These are phyloP conservation scores for Pelosia muscerda DNA, from an alignment of 2,888 invertebrate species.

Conservation along the genomic window DNA sequence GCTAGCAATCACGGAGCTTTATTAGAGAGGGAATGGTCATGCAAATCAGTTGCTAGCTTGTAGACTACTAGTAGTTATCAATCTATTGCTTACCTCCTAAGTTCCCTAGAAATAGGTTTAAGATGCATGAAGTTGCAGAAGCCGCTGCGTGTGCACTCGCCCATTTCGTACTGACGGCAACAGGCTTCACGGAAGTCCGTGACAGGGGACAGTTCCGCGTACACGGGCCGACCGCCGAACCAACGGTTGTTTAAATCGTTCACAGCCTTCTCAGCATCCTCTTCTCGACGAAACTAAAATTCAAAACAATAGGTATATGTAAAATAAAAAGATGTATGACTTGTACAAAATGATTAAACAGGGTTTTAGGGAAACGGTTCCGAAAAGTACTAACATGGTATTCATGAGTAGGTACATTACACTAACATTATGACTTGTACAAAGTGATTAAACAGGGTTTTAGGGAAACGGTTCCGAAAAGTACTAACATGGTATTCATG, in stretches of 20 bases:
- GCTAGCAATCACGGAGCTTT: no score
- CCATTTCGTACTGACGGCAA: slow-evolving; percentile 99
- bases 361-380: no score
- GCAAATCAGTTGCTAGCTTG: neutral
- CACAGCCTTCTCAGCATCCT: slow-evolving; percentile 99
- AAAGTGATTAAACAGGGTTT: no score
- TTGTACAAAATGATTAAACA: no score
- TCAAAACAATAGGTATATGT: neutral
- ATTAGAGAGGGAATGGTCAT: neutral
- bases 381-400: no score
- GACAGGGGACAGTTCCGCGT: slow-evolving; percentile 99
- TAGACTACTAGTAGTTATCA: neutral
- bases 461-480: no score
- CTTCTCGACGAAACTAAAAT: slow-evolving; percentile 96
- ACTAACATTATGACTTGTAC: no score
- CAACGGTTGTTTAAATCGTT: slow-evolving; percentile 99
- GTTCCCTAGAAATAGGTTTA: slow-evolving; percentile 98
- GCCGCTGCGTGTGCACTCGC: slow-evolving; percentile 99
- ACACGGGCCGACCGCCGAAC: slow-evolving; percentile 99
- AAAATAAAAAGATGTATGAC: no score
- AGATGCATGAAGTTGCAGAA: slow-evolving; percentile 99
- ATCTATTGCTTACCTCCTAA: slow-evolving; percentile 89
- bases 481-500: no score
- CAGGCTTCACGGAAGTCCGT: slow-evolving; percentile 99
- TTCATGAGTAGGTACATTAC: no score